phyloP scores from a whole-genome alignment of 2,113 vertebrate species.

The Salminus brasiliensis region DNA sequence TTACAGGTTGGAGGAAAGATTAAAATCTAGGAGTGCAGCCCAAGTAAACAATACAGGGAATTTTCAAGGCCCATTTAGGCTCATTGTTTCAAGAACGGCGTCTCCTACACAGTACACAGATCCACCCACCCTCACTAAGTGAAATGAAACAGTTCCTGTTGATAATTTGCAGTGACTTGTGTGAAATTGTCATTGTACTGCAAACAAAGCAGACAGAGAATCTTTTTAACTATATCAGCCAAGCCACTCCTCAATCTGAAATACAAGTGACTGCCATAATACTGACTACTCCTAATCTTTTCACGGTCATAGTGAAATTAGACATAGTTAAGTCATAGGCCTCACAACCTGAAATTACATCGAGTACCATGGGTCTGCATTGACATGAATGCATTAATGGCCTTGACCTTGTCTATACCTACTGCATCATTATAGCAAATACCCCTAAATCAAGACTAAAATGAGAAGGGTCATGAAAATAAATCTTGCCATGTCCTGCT shows the following conservation, averaged over 20 bases:
- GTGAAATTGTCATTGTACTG: not conserved
- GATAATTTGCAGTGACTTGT: not conserved
- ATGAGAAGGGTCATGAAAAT: not conserved
- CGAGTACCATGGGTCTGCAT: not conserved
- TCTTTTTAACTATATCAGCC: not conserved
- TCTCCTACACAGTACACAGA: constrained; percentile 60
- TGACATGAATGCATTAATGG: not conserved
- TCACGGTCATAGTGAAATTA: no score
- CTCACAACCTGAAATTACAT: not conserved
- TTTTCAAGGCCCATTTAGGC: constrained; percentile 51
- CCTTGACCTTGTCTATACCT: not conserved
- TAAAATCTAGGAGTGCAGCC: constrained; percentile 60
- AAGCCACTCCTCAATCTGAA: not conserved
- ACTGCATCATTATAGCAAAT: not conserved
- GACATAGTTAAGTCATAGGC: not conserved
- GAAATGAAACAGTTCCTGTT: constrained; percentile 53
- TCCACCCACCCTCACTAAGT: constrained; percentile 41
- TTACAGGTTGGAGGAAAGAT: constrained; percentile 51
- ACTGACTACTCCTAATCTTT: not conserved
- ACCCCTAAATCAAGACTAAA: not conserved
- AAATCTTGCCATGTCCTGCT: not conserved
- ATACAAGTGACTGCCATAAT: not conserved
- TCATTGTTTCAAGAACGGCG: constrained; percentile 61
- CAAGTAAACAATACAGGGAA: constrained; percentile 61
- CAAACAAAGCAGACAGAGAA: not conserved